Conservation (phyloP, 1,140 invertebrate genomes). For the Drosophila asahinai region DNA sequence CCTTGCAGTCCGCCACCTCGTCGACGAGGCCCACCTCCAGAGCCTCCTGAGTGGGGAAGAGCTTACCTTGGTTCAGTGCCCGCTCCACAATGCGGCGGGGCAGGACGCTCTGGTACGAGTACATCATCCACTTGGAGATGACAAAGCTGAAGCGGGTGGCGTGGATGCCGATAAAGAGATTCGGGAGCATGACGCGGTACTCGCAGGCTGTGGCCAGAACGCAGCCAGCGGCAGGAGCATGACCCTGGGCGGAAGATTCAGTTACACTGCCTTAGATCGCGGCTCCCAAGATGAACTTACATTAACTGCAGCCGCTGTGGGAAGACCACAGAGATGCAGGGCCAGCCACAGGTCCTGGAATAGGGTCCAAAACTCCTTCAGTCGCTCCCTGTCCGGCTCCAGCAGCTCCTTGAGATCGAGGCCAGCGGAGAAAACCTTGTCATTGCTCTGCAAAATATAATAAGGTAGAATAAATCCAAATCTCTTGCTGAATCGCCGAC, state of each 20-base stretch:
- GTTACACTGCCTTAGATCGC: neutral
- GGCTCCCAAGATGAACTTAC: slow-evolving; percentile 85
- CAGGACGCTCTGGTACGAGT: slow-evolving; percentile 85
- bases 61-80: slow-evolving; percentile 89
- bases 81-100: slow-evolving; percentile 88
- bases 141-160: slow-evolving; percentile 90
- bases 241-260: slow-evolving; percentile 86
- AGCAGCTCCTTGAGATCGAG: slow-evolving; percentile 96
- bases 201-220: slow-evolving; percentile 92
- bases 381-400: slow-evolving; percentile 89
- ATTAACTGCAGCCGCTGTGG: slow-evolving; percentile 93
- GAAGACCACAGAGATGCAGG: slow-evolving; percentile 89
- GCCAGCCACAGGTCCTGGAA: slow-evolving; percentile 93
- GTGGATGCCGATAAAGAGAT: slow-evolving; percentile 93
- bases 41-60: slow-evolving; percentile 92
- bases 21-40: slow-evolving; percentile 90
- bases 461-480: neutral
- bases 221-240: slow-evolving; percentile 94
- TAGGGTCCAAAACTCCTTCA: slow-evolving; percentile 90
- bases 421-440: slow-evolving; percentile 92
- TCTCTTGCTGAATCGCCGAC: neutral
- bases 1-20: slow-evolving; percentile 89
- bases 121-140: slow-evolving; percentile 91
- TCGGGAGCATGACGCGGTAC: slow-evolving; percentile 92
- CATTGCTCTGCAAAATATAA: slow-evolving; percentile 86